Base-by-base conservation (phyloP, 2,888 invertebrate species). In the Pammene aurita region DNA sequence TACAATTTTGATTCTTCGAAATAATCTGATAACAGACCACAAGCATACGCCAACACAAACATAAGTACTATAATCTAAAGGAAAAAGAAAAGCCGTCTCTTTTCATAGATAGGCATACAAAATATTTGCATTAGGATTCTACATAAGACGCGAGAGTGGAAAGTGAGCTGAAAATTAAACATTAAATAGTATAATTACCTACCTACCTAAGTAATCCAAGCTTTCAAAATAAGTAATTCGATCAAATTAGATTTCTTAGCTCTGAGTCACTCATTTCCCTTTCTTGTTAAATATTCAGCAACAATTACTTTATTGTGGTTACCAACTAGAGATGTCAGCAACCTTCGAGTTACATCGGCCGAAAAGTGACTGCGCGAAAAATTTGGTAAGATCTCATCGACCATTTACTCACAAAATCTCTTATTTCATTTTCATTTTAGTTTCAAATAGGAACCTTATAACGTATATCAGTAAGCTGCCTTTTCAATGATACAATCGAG, bases 331-430 rank as follows among this genome's bases (percentile, higher is more conserved):
- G 67, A 63, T 67, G 62, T 57, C 57, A 64, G 66, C 60, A 70
- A 67, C 61, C 67, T 63, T 69, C 55, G 13, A 42, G 70, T 74
- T 74, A 74, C 72, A 72, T 70, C 52, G 68, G 70, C 72, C 62
- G 14, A 74, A 71, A 74, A 75, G 79, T 56, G 76, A 74, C 74
- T 75, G 75, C 78, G 78, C 74, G 76, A 77, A 72, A 74, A 73
- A 74, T 79, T 74, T 74, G 73, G 77, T 76, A 78, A 82, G 66
- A 74, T 68, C 64, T 80, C 38, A 62, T 41, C 13, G 0, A 16
- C n/a, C 18, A 9, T 13, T 60, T 10, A 46, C 14, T 44, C 18
- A 9, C 62, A 2, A 52, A 41, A 50, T 13, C 50, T 62, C 50
- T 2, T 18, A 50, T 50, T 18, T 41, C 41, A 9, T 4, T 50